These are phyloP conservation scores for Drymodes brunneopygia DNA, from an alignment of 2,113 vertebrate genomes.

Conservation along the genomic window DNA sequence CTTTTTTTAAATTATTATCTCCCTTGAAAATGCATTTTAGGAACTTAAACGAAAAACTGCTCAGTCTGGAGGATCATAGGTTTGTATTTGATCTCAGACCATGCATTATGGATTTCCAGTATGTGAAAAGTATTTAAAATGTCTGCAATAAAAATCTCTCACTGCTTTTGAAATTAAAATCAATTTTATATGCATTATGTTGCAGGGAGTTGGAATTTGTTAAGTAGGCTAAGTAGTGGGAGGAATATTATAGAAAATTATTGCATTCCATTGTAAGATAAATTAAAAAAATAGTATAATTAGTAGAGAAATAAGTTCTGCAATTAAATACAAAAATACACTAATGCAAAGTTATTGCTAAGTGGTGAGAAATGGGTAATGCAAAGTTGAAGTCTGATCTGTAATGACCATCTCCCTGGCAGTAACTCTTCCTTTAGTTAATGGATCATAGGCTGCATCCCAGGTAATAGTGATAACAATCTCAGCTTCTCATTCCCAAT, in stretches of 20 bases:
- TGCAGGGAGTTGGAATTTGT: not conserved
- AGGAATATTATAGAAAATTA: conserved; percentile 15
- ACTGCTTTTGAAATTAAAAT: conserved; percentile 42
- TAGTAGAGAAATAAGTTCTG: not conserved
- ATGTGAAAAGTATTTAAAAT: conserved; percentile 13
- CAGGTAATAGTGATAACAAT: not conserved
- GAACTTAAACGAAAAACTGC: conserved; percentile 18
- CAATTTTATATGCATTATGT: conserved; percentile 10
- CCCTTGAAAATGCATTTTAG: conserved; percentile 11
- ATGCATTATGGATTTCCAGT: conserved; percentile 42
- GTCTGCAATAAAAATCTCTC: conserved; percentile 18
- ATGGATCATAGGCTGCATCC: not conserved
- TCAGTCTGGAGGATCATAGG: not conserved
- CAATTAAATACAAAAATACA: not conserved
- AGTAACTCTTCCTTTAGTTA: not conserved
- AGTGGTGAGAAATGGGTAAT: not conserved
- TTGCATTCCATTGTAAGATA: not conserved
- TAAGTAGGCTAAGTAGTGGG: conserved; percentile 31
- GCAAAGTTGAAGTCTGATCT: not conserved
- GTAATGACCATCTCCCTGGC: not conserved
- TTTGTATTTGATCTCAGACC: conserved; percentile 16
- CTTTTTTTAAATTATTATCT: not conserved
- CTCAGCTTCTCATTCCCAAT: not conserved
- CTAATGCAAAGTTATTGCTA: not conserved
- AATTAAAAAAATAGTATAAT: not conserved